Conservation (phyloP, 2,797 vertebrate genomes). For the Fringilla coelebs region DNA sequence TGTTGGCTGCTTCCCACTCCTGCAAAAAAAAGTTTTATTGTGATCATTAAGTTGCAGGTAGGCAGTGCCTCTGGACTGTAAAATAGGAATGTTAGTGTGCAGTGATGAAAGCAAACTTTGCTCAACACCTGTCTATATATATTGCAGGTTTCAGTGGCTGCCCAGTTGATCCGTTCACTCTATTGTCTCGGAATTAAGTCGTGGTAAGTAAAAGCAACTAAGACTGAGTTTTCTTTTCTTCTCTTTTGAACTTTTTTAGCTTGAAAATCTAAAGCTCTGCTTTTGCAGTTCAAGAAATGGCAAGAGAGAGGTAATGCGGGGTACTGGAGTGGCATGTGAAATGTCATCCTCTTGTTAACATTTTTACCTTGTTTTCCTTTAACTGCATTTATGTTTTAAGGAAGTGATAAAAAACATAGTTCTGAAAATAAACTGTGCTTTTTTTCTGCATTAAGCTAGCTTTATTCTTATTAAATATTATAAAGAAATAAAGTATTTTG, state of each 20-base stretch:
- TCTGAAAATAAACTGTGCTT: not conserved
- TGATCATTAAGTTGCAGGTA: slow-evolving; percentile 72
- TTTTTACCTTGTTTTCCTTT: not conserved
- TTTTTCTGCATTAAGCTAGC: not conserved
- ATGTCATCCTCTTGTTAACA: not conserved
- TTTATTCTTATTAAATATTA: not conserved
- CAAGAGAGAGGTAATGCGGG: not conserved
- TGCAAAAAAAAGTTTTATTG: slow-evolving; percentile 57
- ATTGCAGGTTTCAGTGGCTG: slow-evolving; percentile 55
- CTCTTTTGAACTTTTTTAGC: not conserved
- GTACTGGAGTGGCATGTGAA: not conserved
- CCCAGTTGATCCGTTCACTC: slow-evolving; percentile 48
- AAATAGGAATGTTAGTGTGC: slow-evolving; percentile 73
- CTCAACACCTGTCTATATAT: slow-evolving; percentile 79
- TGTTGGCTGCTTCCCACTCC: slow-evolving; percentile 5
- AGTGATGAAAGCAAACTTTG: slow-evolving; percentile 77
- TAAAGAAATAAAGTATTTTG: not conserved
- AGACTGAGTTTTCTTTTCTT: not conserved
- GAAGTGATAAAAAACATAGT: not conserved
- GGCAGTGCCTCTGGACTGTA: slow-evolving; percentile 70
- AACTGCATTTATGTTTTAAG: not conserved
- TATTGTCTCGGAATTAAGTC: slow-evolving; percentile 58
- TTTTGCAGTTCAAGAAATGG: not conserved
- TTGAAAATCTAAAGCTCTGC: not conserved
- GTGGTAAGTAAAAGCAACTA: slow-evolving; percentile 72